Base-by-base conservation (phyloP, 1,140 invertebrate genomes). In the Amphibalanus amphitrite region DNA sequence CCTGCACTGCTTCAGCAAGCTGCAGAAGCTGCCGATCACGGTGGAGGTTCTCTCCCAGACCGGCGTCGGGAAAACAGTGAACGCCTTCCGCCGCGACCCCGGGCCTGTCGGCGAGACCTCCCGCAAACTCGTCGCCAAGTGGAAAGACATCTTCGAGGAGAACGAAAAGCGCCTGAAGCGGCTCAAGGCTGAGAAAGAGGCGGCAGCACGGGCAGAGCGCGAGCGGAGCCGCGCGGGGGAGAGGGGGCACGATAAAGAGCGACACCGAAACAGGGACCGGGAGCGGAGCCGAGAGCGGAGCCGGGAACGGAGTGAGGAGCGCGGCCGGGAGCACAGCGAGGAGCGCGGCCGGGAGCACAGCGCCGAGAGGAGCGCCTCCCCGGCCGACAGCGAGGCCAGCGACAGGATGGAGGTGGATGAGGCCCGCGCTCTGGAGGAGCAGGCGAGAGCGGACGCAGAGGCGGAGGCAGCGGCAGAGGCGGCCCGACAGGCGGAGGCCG, bases 1-100 rank as follows among this genome's bases (percentile, higher is more conserved):
- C 65, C n/a, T 67, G n/a, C 65, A 67, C 28, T 67, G 65, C 65
- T 67, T 67, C 65, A 28, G 28, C 65, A 67, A 67, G 65, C 15
- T 67, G 65, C n/a, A 28, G 65, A 26, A 25, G 26, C 28, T 67
- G 65, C 65, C 65, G 6, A 67, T 67, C 26, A 67, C 65, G n/a
- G 26, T 67, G 65, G 65, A 67, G 23, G 28, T 67, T 3, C 23
- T 67, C 10, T 28, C 65, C 3, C 26, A 28, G 1, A 67, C 65
- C 8, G 65, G 65, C 28, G 65, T 28, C 6, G 65, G 65, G 8
- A 26, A 28, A 10, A 67, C 65, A 3, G 65, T 67, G 65, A 67
- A 67, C 65, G 65, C 65, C 28, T 67, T 67, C 28, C 65, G 65
- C 10, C 65, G 28, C 28, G 65, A 67, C 23, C 65, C 26, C 8